phyloP scores from a whole-genome alignment of 2,888 invertebrate species.

The Falcaria lacertinaria region DNA sequence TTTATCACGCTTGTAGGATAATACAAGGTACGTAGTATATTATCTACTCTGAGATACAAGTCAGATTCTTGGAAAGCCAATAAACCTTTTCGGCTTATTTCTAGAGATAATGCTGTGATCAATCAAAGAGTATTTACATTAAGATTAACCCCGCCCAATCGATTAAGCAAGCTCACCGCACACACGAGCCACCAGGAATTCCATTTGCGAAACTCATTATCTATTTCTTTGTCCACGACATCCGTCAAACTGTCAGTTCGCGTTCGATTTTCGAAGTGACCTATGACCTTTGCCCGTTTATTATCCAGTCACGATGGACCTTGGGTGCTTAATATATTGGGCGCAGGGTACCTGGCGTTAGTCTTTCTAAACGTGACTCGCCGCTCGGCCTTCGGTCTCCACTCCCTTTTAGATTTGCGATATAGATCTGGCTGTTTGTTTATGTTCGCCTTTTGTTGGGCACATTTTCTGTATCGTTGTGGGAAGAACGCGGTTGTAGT shows the following conservation, averaged over 20 bases:
- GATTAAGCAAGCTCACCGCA: neutral
- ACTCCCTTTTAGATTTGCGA: slow-evolving; percentile 63
- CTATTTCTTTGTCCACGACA: slow-evolving; percentile 40
- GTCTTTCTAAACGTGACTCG: slow-evolving; percentile 72
- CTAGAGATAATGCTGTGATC: neutral
- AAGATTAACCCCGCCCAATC: neutral
- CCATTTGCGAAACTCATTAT: slow-evolving; percentile 14
- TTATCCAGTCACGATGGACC: slow-evolving; percentile 62
- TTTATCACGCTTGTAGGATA: no score
- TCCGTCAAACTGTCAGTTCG: slow-evolving; percentile 48
- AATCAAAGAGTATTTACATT: neutral
- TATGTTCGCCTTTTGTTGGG: slow-evolving; percentile 37
- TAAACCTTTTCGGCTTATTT: neutral
- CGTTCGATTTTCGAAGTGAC: slow-evolving; percentile 52
- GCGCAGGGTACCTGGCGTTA: slow-evolving; percentile 16
- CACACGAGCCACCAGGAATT: neutral
- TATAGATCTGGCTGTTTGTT: slow-evolving; percentile 48
- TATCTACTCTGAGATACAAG: no score
- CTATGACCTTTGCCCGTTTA: slow-evolving; percentile 57
- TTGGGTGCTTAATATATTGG: slow-evolving; percentile 47
- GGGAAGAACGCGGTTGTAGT: slow-evolving; percentile 17
- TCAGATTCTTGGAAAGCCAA: no score
- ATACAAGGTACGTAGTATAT: no score
- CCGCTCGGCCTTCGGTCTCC: slow-evolving; percentile 59
- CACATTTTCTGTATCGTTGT: slow-evolving; percentile 32